Evolutionary conservation across 2,113 vertebrate genomes (phyloP).

Genomic region (Sinocyclocheilus rhinocerous): DNA sequence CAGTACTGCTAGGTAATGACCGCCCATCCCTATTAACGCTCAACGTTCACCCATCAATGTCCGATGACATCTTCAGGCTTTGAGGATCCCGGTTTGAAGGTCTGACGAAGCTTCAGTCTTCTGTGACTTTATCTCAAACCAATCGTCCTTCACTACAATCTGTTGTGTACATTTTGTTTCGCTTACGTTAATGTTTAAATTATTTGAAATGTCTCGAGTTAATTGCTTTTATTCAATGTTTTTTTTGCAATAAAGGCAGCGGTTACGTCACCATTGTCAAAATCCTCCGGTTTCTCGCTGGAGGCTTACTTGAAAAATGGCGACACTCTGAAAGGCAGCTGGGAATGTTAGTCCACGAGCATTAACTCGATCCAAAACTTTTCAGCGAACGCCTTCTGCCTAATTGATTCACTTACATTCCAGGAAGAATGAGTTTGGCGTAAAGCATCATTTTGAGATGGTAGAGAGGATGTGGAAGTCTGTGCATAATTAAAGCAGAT

Average conservation of each 20-base stretch:
- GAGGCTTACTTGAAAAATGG: neutral
- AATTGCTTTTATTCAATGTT: conserved; percentile 26
- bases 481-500: conserved; percentile 50
- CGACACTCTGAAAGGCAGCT: conserved; percentile 41
- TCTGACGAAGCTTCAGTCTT: neutral
- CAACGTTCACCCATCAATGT: neutral
- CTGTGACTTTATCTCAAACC: neutral
- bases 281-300: conserved; percentile 14
- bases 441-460: conserved; percentile 58
- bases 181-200: conserved; percentile 15
- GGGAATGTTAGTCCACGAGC: conserved; percentile 26
- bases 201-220: conserved; percentile 16
- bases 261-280: conserved; percentile 3
- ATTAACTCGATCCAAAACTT: conserved; percentile 53
- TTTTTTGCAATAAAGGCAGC: conserved; percentile 30
- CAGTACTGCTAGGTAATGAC: conserved; percentile 81
- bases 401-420: conserved; percentile 66
- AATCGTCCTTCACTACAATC: neutral
- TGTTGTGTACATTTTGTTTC: conserved; percentile 17
- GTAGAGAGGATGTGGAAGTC: conserved; percentile 44
- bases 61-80: conserved; percentile 15
- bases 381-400: conserved; percentile 55
- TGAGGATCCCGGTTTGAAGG: neutral
- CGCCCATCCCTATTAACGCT: neutral
- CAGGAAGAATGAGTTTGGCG: conserved; percentile 67